phyloP scores from a whole-genome alignment of 2,797 vertebrate species.

The Hippoglossus hippoglossus region DNA sequence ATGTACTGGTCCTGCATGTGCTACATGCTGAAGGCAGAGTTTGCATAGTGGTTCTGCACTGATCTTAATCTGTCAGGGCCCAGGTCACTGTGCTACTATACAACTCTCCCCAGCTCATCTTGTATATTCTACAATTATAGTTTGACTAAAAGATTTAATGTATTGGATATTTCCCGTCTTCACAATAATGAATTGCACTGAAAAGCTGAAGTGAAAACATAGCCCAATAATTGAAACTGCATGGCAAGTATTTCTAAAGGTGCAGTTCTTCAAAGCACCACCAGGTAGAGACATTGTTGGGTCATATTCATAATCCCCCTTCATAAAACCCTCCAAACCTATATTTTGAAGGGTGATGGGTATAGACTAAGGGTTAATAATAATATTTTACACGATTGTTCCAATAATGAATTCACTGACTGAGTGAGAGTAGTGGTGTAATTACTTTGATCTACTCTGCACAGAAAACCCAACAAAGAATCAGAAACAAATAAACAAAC shows the following conservation, averaged over 20 bases:
- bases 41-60: too few species aligned
- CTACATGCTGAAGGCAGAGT: too few species aligned
- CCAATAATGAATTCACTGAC: background rate
- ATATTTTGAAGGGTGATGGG: background rate
- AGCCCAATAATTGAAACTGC: constrained; percentile 3
- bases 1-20: too few species aligned
- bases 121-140: background rate
- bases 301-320: constrained; percentile 19
- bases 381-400: background rate
- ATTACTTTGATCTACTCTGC: background rate
- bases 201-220: background rate
- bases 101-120: background rate
- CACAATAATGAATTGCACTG: background rate
- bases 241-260: background rate
- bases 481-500: background rate
- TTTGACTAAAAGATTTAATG: background rate
- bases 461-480: background rate
- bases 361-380: too few species aligned
- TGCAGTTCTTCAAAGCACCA: constrained; percentile 61
- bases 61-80: too few species aligned
- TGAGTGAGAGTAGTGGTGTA: background rate
- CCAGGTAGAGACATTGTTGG: constrained; percentile 70
- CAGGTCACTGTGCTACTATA: too few species aligned
- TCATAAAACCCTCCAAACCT: constrained; percentile 4
- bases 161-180: background rate